These are phyloP conservation scores for Microcebus ravelobensis DNA, from an alignment of 2,113 vertebrate species.

Conservation along the genomic window DNA sequence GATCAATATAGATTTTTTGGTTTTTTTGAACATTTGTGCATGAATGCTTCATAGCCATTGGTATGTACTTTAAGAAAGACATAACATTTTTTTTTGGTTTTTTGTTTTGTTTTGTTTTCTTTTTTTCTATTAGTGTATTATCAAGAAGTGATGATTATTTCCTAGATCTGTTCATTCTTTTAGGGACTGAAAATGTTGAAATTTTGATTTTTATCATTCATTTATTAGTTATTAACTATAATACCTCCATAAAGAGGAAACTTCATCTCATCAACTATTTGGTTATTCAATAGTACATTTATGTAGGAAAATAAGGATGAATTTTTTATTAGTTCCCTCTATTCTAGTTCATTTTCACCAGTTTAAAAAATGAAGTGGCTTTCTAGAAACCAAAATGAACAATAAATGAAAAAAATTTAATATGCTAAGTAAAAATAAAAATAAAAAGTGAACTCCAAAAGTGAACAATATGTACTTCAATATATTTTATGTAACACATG, in stretches of 20 bases:
- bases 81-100: background rate
- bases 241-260: background rate
- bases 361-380: background rate
- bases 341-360: too few relatives aligned
- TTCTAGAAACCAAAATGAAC: background rate
- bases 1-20: background rate
- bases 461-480: background rate
- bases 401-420: background rate
- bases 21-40: background rate
- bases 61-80: background rate
- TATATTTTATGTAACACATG: background rate
- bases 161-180: background rate
- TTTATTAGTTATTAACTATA: background rate
- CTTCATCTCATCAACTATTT: background rate
- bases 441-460: background rate
- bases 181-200: background rate
- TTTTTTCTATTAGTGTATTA: background rate
- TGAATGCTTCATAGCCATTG: background rate
- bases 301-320: background rate
- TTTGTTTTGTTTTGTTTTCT: background rate
- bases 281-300: background rate
- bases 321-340: background rate
- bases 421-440: too few relatives aligned
- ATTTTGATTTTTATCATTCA: background rate
- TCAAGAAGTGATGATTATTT: background rate